These are phyloP conservation scores for Craniophora ligustri DNA, from an alignment of 2,888 invertebrate species.

Conservation along the genomic window DNA sequence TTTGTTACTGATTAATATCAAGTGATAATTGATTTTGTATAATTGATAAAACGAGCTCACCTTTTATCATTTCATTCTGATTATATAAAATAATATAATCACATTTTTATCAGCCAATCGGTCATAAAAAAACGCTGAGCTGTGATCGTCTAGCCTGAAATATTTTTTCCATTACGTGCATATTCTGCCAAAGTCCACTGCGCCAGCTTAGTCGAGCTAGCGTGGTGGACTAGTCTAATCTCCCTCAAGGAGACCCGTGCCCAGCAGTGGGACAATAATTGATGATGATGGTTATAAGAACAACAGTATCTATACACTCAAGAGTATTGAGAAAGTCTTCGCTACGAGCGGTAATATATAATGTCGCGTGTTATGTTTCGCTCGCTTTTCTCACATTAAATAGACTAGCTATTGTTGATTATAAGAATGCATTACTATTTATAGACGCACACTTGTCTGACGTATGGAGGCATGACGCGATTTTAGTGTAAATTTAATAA, in stretches of 20 bases:
- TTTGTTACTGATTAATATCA: too few relatives aligned
- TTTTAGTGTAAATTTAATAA: background rate
- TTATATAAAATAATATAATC: background rate
- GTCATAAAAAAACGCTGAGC: constrained; percentile 11
- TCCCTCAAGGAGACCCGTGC: too few relatives aligned
- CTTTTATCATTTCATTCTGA: background rate
- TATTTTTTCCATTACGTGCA: too few relatives aligned
- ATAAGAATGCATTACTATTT: constrained; percentile 34
- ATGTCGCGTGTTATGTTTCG: constrained; percentile 19
- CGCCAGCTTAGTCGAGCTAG: too few relatives aligned
- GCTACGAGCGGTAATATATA: constrained; percentile 4
- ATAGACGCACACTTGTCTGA: constrained; percentile 15
- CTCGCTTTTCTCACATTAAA: constrained; percentile 27
- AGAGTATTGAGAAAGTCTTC: constrained; percentile 19
- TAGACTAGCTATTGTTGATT: constrained; percentile 29
- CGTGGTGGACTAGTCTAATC: too few relatives aligned
- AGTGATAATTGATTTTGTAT: too few relatives aligned
- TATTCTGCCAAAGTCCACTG: too few relatives aligned
- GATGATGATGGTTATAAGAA: constrained; percentile 2
- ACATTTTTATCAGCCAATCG: constrained; percentile 14
- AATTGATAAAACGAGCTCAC: too few relatives aligned
- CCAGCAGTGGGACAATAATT: too few relatives aligned
- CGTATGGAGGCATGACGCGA: background rate
- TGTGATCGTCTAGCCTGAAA: too few relatives aligned
- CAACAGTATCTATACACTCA: constrained; percentile 3